Evolutionary conservation across 2,113 vertebrate genomes (phyloP), one percentile per base, ranked within the genome.

Genomic region (Mola mola): DNA sequence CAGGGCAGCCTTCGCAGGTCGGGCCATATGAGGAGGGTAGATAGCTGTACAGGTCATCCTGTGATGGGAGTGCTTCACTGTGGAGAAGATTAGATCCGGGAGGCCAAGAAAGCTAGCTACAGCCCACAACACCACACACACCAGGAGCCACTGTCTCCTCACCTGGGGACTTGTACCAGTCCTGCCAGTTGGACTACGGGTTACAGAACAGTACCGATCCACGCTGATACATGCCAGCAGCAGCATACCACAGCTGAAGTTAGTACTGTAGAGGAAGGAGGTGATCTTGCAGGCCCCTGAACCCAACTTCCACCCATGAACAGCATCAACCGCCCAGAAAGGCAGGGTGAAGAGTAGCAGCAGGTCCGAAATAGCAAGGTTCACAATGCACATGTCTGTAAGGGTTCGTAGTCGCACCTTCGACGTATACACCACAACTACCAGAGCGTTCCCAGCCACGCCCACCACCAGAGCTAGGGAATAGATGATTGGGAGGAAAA

Each of bases 201-300:
- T 46, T 1, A 94, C 82, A 1, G 95, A 93, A 21, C 80, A 78
- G 29, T 95, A 96, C 46, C 96, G 93, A 48, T 99, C 96, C 66
- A 96, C 63, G 0, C 97, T 98, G 85, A 99, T 95, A 17, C 94
- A 97, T 10, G 95, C 93, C 89, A 99, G 87, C 61, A 98, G 90
- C 67, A 95, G 90, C 95, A 98, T 99, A 46, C 95, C 91, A 4
- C 94, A 95, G 73, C 93, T 94, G 83, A 99, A 99, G 73, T 95
- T 99, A 40, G 92, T 83, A 15, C 94, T 93, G 72, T 96, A 98
- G 40, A 96, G 79, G 21, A 93, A 94, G 16, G 94, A 93, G 3
- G 92, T 87, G 21, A 96, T 29, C 84, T 98, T 98, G 87, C 96
- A 99, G 84, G 94, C 91, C 0, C 29, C 7, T 0, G 53, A 67